phyloP scores from a whole-genome alignment of 2,797 vertebrate genomes.

The Zalophus californianus region DNA sequence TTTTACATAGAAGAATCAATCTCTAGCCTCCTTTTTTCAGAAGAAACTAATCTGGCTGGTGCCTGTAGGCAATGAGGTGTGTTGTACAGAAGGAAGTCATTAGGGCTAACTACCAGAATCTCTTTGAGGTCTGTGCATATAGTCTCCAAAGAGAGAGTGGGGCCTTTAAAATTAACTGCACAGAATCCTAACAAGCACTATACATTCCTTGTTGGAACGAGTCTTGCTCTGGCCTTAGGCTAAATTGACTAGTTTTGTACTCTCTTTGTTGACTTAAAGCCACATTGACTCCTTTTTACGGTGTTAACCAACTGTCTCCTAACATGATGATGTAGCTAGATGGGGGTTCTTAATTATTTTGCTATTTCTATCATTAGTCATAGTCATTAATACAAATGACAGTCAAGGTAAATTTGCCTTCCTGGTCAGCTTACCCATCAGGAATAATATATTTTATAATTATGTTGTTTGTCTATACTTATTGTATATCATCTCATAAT shows the following conservation, averaged over 20 bases:
- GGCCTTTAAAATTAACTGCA: conserved; percentile 44
- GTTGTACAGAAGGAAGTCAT: conserved; percentile 71
- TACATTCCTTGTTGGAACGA: conserved; percentile 25
- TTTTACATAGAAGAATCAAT: conserved; percentile 62
- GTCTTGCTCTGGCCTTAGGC: conserved; percentile 10
- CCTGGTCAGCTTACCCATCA: neutral
- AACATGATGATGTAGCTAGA: neutral
- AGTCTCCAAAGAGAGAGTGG: neutral
- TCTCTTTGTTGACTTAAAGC: neutral
- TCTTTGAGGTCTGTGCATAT: conserved; percentile 70
- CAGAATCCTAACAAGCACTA: conserved; percentile 47
- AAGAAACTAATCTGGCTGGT: conserved; percentile 52
- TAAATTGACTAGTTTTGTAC: neutral
- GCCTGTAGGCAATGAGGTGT: conserved; percentile 57
- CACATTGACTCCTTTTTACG: neutral
- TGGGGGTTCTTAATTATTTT: conserved; percentile 45
- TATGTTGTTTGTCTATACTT: neutral
- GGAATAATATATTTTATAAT: neutral
- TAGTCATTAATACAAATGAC: neutral
- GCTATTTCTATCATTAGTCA: neutral
- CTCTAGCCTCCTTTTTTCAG: conserved; percentile 43
- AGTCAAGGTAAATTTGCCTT: neutral
- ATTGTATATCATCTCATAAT: neutral
- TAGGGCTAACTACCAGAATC: conserved; percentile 62
- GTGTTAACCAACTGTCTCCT: neutral